Evolutionary conservation across 1,140 invertebrate species (phyloP).

Genomic region (Zaprionus ornatus): DNA sequence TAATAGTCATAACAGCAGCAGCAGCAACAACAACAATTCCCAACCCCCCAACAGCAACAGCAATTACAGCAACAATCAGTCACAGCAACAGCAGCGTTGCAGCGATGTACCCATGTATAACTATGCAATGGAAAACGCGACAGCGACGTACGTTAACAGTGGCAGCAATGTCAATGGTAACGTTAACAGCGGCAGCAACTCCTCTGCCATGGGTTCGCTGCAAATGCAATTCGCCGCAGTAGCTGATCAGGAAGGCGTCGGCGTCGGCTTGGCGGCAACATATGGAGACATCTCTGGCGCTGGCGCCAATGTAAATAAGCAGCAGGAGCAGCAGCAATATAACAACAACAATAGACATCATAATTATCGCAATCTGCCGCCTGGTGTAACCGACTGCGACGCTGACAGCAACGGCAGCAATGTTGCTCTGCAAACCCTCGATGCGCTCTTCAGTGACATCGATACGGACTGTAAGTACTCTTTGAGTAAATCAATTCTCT

Average conservation of each 20-base stretch:
- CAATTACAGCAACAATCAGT: constrained; percentile 35
- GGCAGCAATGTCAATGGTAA: constrained; percentile 39
- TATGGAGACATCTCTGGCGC: constrained; percentile 63
- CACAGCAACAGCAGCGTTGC: constrained; percentile 49
- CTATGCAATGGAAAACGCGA: constrained; percentile 65
- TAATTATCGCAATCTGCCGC: constrained; percentile 38
- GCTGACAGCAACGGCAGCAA: constrained; percentile 65
- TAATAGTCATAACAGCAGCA: constrained; percentile 64
- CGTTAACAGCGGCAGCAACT: constrained; percentile 30
- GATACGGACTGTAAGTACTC: constrained; percentile 66
- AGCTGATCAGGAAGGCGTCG: constrained; percentile 64
- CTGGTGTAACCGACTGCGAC: constrained; percentile 50
- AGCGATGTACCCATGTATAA: constrained; percentile 71
- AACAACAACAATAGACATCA: constrained; percentile 44
- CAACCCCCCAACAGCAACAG: constrained; percentile 55
- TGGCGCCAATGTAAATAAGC: constrained; percentile 62
- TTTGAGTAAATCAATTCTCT: neutral
- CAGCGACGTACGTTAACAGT: constrained; percentile 27
- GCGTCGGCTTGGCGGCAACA: constrained; percentile 40
- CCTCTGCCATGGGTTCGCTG: constrained; percentile 72
- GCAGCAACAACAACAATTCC: constrained; percentile 28
- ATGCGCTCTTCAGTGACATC: constrained; percentile 62
- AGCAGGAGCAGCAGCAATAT: constrained; percentile 61
- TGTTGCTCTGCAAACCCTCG: constrained; percentile 61
- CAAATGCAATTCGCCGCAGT: constrained; percentile 84